Evolutionary conservation across 2,888 invertebrate genomes (phyloP).

Genomic region (Drosophila heteroneura): DNA sequence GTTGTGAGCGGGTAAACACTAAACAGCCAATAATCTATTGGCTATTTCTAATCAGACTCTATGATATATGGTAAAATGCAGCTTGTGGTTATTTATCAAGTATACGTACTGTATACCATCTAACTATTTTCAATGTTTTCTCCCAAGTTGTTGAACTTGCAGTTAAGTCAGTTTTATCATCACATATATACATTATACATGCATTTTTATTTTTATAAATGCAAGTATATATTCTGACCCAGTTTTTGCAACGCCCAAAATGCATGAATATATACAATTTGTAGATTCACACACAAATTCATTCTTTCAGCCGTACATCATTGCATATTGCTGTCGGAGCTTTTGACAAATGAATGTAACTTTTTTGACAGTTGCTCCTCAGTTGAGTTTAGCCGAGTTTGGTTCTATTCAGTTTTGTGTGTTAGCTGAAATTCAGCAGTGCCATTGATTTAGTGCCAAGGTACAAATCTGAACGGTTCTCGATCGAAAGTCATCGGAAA

Average conservation of each 20-base stretch:
- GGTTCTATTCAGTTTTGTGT: conserved; percentile 4
- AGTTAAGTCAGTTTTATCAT: neutral
- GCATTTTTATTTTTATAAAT: neutral
- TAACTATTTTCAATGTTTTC: neutral
- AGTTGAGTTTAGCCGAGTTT: conserved; percentile 20
- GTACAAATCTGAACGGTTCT: conserved; percentile 44
- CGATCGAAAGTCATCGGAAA: conserved; percentile 33
- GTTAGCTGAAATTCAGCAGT: conserved; percentile 12
- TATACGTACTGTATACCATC: conserved; percentile 13
- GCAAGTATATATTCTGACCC: conserved; percentile 28
- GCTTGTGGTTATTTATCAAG: neutral
- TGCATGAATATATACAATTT: conserved; percentile 2
- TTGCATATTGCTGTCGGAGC: conserved; percentile 14
- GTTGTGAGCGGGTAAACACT: neutral
- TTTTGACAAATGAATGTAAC: conserved; percentile 44
- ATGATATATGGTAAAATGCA: neutral
- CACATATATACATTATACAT: neutral
- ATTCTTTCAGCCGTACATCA: conserved; percentile 13
- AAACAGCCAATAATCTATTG: neutral
- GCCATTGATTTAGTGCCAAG: conserved; percentile 74
- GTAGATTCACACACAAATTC: conserved; percentile 36
- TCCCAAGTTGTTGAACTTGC: neutral
- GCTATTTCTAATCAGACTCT: neutral
- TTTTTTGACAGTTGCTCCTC: conserved; percentile 35
- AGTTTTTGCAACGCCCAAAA: conserved; percentile 11